Conservation (phyloP, 2,888 invertebrate genomes). For the Oscheius onirici region DNA sequence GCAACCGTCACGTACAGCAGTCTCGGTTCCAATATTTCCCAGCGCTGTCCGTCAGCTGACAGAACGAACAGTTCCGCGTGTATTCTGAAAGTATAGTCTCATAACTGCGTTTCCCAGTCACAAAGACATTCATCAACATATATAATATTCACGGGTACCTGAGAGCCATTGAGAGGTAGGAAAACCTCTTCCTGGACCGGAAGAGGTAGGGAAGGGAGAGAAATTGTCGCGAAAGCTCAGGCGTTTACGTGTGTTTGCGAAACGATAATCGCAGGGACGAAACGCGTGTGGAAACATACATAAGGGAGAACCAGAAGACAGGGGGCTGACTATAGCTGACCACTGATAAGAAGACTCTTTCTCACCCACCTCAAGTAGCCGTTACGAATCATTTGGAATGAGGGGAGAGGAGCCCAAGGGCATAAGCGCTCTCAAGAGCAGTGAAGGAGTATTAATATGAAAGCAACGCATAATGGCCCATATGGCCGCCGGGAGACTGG, state of each 20-base stretch:
- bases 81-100: slow-evolving; percentile 35
- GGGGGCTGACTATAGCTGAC: too few species aligned
- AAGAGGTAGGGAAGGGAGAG: neutral
- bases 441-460: slow-evolving; percentile 31
- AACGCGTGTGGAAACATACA: slow-evolving; percentile 16
- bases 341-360: too few species aligned
- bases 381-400: too few species aligned
- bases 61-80: slow-evolving; percentile 37
- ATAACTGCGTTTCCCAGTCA: neutral
- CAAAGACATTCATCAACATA: neutral
- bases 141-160: neutral
- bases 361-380: too few species aligned
- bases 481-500: slow-evolving; percentile 6
- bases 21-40: slow-evolving; percentile 35
- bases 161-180: neutral
- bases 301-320: too few species aligned
- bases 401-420: slow-evolving; percentile 1
- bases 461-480: slow-evolving; percentile 26
- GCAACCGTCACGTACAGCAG: slow-evolving; percentile 31
- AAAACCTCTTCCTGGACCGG: neutral
- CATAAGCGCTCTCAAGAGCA: slow-evolving; percentile 20
- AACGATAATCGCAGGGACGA: slow-evolving; percentile 22
- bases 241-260: slow-evolving; percentile 24
- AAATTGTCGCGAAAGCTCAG: slow-evolving; percentile 12
- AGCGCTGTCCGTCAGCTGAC: slow-evolving; percentile 29